Evolutionary conservation across 2,113 vertebrate species (phyloP).

Genomic region (Pollimyrus isidori): DNA sequence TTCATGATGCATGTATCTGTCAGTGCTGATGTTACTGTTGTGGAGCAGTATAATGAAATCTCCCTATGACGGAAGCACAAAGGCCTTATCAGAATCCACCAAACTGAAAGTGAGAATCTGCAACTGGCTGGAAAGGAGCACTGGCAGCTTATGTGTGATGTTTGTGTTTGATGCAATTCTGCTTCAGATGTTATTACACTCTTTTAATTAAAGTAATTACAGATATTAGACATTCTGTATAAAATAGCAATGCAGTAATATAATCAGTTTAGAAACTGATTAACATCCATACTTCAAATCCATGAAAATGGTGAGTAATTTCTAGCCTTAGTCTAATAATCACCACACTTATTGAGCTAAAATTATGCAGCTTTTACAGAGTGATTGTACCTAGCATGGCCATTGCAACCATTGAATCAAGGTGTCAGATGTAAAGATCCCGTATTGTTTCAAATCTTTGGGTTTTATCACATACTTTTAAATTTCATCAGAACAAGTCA

Average conservation of each 20-base stretch:
- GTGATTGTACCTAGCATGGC: not conserved
- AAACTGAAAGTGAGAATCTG: not conserved
- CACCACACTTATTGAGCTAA: not conserved
- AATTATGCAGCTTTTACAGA: not conserved
- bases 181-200: not conserved
- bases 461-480: not conserved
- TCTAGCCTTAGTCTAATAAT: not conserved
- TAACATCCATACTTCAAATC: not conserved
- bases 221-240: constrained; percentile 11
- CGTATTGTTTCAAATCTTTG: not conserved
- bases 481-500: not conserved
- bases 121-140: not conserved
- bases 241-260: not conserved
- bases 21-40: not conserved
- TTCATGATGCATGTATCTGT: not conserved
- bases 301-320: not conserved
- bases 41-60: not conserved
- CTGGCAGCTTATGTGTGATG: not conserved
- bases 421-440: not conserved
- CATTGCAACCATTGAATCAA: not conserved
- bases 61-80: not conserved
- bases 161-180: not conserved
- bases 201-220: not conserved
- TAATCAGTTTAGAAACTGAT: not conserved
- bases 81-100: not conserved